Evolutionary conservation across 2,888 invertebrate genomes (phyloP).

Genomic region (Maniola hyperantus): DNA sequence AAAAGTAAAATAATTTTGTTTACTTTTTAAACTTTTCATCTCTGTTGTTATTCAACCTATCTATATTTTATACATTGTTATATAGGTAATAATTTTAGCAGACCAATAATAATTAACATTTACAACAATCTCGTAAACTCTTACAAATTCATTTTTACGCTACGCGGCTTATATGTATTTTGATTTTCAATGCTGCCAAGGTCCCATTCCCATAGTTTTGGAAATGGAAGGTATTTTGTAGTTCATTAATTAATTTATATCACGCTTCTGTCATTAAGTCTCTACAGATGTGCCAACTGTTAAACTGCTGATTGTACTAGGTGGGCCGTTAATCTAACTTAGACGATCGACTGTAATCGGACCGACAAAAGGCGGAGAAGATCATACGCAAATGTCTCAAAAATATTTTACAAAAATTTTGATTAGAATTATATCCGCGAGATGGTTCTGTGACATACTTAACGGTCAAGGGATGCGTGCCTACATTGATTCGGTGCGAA

Average conservation of each 20-base stretch:
- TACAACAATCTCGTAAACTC: constrained; percentile 35
- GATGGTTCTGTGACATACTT: no score
- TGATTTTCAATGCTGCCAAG: constrained; percentile 78
- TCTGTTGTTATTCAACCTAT: background rate
- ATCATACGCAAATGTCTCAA: no score
- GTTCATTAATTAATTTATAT: constrained; percentile 49
- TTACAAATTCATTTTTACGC: constrained; percentile 38
- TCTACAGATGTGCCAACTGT: constrained; percentile 25
- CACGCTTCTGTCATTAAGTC: constrained; percentile 26
- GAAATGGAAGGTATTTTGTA: constrained; percentile 79
- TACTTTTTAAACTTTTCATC: background rate
- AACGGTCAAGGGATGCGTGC: no score
- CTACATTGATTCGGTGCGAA: no score
- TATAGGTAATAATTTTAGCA: background rate
- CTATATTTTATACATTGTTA: background rate
- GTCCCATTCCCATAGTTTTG: constrained; percentile 82
- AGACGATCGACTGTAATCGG: no score
- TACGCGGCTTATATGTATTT: constrained; percentile 67
- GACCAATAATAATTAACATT: constrained; percentile 1
- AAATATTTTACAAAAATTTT: no score
- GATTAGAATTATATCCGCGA: no score
- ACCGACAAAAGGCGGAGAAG: no score
- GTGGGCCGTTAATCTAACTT: no score
- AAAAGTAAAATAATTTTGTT: background rate
- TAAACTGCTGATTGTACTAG: background rate